These are phyloP conservation scores for Tetramorium bicarinatum DNA, from an alignment of 2,888 invertebrate genomes.

Conservation along the genomic window DNA sequence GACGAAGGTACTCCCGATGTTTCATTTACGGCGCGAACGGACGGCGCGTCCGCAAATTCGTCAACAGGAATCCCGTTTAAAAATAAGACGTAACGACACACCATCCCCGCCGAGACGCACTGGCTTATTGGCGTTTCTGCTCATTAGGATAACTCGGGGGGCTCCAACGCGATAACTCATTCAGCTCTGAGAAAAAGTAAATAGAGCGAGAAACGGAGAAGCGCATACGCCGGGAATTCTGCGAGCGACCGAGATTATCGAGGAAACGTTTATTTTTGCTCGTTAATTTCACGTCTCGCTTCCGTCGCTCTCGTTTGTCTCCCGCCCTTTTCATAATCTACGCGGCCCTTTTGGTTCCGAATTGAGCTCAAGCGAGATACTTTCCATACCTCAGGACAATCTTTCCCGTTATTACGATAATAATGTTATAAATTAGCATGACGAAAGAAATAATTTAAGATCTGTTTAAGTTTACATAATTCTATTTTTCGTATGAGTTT, in stretches of 20 bases:
- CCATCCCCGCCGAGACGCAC: constrained; percentile 52
- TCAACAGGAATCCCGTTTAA: constrained; percentile 79
- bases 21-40: constrained; percentile 66
- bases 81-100: constrained; percentile 77
- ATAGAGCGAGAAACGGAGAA: constrained; percentile 66
- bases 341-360: background rate
- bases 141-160: constrained; percentile 81
- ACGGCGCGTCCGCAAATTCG: constrained; percentile 79
- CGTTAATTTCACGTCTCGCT: constrained; percentile 54
- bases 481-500: background rate
- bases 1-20: constrained; percentile 51
- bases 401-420: background rate
- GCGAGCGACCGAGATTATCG: constrained; percentile 53
- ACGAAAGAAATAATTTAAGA: background rate
- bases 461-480: background rate
- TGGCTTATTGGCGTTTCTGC: constrained; percentile 77
- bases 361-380: background rate
- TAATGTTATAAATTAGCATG: background rate
- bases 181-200: constrained; percentile 77
- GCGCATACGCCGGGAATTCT: constrained; percentile 29
- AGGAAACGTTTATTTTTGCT: constrained; percentile 51
- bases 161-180: constrained; percentile 79
- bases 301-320: constrained; percentile 50
- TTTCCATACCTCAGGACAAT: background rate
- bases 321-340: constrained; percentile 44